Evolutionary conservation across 2,888 invertebrate genomes (phyloP).

Genomic region (Drosophila tanythrix): DNA sequence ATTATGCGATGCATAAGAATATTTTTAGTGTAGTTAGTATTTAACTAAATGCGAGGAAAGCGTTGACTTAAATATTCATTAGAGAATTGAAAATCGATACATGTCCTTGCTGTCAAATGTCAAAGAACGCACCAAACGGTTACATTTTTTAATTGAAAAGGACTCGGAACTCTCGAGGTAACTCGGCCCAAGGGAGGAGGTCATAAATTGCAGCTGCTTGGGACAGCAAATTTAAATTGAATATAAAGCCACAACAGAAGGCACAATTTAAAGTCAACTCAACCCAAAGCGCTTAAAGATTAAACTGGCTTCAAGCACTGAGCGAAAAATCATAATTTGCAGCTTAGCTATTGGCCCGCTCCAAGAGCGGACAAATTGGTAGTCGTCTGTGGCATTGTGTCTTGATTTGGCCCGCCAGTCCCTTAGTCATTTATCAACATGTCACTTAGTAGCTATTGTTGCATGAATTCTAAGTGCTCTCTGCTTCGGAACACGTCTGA

Average conservation of each 20-base stretch:
- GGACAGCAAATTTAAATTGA: conserved; percentile 51
- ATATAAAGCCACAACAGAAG: conserved; percentile 30
- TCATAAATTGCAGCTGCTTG: conserved; percentile 61
- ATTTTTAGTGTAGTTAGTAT: not conserved
- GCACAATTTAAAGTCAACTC: conserved; percentile 29
- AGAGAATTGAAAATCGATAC: conserved; percentile 39
- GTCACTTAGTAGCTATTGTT: conserved; percentile 68
- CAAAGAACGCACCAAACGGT: conserved; percentile 11
- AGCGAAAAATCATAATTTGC: conserved; percentile 37
- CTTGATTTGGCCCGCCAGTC: conserved; percentile 40
- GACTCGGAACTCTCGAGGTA: conserved; percentile 1
- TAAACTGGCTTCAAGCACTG: conserved; percentile 15
- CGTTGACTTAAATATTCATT: conserved; percentile 37
- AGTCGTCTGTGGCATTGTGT: conserved; percentile 33
- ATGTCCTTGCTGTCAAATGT: conserved; percentile 23
- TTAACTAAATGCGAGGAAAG: not conserved
- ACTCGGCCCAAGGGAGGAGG: conserved; percentile 4
- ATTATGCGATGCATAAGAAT: not conserved
- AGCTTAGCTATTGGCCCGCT: conserved; percentile 5
- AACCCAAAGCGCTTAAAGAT: conserved; percentile 2
- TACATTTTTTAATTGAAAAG: conserved; percentile 57
- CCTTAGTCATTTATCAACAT: conserved; percentile 65
- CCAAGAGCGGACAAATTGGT: conserved; percentile 41
- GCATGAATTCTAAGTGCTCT: conserved; percentile 42
- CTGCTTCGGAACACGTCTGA: conserved; percentile 32